phyloP scores from a whole-genome alignment of 2,888 invertebrate genomes.

The Lepidocyrtoides sp. region DNA sequence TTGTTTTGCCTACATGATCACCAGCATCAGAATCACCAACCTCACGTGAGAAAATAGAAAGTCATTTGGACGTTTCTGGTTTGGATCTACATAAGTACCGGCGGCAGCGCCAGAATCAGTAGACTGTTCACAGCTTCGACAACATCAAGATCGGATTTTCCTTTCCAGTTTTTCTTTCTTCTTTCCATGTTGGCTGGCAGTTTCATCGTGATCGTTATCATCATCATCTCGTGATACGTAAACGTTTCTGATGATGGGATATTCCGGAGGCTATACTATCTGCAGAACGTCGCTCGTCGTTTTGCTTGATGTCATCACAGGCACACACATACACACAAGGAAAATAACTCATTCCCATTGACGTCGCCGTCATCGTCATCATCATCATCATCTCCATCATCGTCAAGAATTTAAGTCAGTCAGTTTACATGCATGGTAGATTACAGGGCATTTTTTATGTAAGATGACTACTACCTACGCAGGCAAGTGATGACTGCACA shows the following conservation, averaged over 20 bases:
- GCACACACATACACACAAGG: not conserved
- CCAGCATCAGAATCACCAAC: too few species aligned
- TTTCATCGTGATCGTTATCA: not conserved
- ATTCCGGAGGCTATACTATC: conserved; percentile 67
- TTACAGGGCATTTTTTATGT: not conserved
- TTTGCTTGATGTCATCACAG: conserved; percentile 10
- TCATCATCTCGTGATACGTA: not conserved
- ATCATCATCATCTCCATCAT: not conserved
- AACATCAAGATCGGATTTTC: conserved; percentile 43
- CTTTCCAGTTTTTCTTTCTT: conserved; percentile 25
- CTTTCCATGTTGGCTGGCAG: not conserved
- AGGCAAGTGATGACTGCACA: conserved; percentile 23
- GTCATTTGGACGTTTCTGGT: not conserved
- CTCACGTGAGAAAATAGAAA: not conserved
- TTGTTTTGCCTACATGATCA: too few species aligned
- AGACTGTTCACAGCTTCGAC: not conserved
- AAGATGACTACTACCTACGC: not conserved
- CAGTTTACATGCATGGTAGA: conserved; percentile 8
- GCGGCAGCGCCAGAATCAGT: not conserved
- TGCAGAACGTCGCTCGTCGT: conserved; percentile 6
- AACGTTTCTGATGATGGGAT: not conserved
- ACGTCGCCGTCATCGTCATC: not conserved
- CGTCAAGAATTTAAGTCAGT: not conserved
- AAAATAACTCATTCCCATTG: conserved; percentile 34
- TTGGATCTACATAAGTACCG: not conserved